Evolutionary conservation across 2,888 invertebrate species (phyloP), one percentile per base, ranked within the genome.

Genomic region (Terebella lapidaria): DNA sequence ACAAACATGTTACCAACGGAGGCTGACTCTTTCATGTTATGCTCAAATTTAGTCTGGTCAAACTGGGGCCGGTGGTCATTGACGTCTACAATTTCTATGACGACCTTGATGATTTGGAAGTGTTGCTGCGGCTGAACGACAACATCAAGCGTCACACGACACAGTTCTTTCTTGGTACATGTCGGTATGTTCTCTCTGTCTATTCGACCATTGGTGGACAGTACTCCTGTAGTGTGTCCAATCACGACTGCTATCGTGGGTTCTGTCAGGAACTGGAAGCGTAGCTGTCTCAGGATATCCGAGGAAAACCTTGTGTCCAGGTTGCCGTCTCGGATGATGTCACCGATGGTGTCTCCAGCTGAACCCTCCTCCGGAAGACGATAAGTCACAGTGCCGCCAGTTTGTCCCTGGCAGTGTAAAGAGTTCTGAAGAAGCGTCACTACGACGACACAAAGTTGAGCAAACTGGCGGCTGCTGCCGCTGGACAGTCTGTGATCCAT

Each of bases 61-160:
- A 55, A 55, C 22, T n/a, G 30, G 1, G 55, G 55, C 5, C 30
- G 18, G n/a, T 55, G 22, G 28, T 55, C 55, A 10, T 55, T 55
- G 24, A 28, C 27, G 55, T 55, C 55, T n/a, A 55, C 22, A 22
- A 55, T 27, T 42, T 55, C 55, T 10, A 55, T 20, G 4, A 20
- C 26, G 22, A 55, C 55, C 5, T 42, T 28, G 55, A 55, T 55
- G 55, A 55, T 55, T 30, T 55, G 20, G n/a, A 55, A 55, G 55
- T 35, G 35, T 24, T 55, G 55, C 3, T 35, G 24, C 15, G 55
- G 55, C 10, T 35, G 30, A 24, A 55, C 42, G 20, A 22, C 30
- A 18, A 55, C 42, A 42, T 28, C 1, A 1, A 55, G 55, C 2
- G 42, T 22, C 22, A 55, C 27, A 22, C 22, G 22, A 26, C 55